Evolutionary conservation across 2,888 invertebrate genomes (phyloP).

Genomic region (Aphodius granarius): DNA sequence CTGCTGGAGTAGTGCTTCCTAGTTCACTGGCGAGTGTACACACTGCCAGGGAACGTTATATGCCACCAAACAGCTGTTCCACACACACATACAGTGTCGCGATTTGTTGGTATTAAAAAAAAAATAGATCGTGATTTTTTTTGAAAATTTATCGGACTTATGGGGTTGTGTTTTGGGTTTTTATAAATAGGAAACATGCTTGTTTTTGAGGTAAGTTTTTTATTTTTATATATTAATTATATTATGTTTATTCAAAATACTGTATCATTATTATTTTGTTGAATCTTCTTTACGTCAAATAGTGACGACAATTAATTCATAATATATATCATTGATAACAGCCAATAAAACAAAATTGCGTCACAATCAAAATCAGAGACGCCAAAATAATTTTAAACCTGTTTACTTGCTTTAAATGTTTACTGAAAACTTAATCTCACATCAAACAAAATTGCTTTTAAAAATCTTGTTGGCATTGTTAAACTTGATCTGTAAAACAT

Average conservation of each 20-base stretch:
- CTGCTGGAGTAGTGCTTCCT: no score
- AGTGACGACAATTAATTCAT: no score
- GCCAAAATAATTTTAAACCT: no score
- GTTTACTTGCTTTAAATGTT: neutral
- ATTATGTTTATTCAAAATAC: no score
- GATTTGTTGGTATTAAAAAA: neutral
- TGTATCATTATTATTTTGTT: no score
- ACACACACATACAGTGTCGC: neutral
- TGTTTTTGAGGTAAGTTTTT: slow-evolving; percentile 34
- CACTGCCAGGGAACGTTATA: neutral
- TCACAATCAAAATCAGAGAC: no score
- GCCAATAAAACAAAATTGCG: no score
- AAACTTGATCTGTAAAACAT: neutral
- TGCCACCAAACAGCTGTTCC: neutral
- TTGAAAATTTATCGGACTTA: neutral
- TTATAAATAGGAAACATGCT: slow-evolving; percentile 29
- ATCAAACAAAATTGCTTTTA: neutral
- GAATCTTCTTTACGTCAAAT: no score
- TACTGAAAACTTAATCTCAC: neutral
- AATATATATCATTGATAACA: no score
- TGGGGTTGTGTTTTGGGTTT: slow-evolving; percentile 20
- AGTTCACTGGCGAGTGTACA: neutral
- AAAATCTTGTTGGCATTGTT: neutral
- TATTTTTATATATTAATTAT: neutral
- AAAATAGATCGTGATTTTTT: neutral